A percentile compares a stretch with the other conserved stretches of the same genome.
Evolutionary conservation across 2,888 invertebrate genomes (phyloP).

Genomic region (Yponomeuta cagnagella): DNA sequence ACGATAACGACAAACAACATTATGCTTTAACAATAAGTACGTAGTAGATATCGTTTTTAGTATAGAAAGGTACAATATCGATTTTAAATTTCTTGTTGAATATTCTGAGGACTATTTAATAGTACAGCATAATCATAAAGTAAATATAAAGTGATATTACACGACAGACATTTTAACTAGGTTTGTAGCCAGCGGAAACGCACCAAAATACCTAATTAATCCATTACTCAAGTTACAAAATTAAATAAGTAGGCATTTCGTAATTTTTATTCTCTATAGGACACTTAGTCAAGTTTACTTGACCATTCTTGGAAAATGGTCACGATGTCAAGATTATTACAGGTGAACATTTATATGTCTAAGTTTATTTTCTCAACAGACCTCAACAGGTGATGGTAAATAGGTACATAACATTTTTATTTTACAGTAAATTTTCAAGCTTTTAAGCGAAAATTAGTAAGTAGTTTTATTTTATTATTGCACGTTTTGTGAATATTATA

Average conservation of each 20-base stretch:
- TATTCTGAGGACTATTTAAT: background rate
- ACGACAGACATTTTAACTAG: no score
- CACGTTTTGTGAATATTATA: background rate
- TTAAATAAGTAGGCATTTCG: background rate
- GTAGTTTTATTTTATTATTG: slow-evolving; percentile 13
- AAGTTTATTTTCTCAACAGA: background rate
- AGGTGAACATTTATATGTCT: background rate
- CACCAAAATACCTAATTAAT: no score
- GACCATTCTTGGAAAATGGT: background rate
- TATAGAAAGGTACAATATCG: no score
- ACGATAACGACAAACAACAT: slow-evolving; percentile 51
- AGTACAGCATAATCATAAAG: background rate
- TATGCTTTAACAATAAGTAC: slow-evolving; percentile 55
- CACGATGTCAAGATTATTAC: no score
- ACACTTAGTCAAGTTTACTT: background rate
- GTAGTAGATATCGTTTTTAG: background rate
- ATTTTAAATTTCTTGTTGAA: background rate
- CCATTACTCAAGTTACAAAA: no score
- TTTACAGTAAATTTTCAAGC: slow-evolving; percentile 9
- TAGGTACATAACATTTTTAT: background rate
- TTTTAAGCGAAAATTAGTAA: slow-evolving; percentile 10
- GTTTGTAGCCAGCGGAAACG: no score
- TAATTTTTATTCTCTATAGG: background rate
- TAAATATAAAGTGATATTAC: background rate
- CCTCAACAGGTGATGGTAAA: background rate